A percentile compares a stretch with the other conserved stretches of the same genome.
Evolutionary conservation across 1,140 invertebrate genomes (phyloP).

Genomic region (Panulirus ornatus): DNA sequence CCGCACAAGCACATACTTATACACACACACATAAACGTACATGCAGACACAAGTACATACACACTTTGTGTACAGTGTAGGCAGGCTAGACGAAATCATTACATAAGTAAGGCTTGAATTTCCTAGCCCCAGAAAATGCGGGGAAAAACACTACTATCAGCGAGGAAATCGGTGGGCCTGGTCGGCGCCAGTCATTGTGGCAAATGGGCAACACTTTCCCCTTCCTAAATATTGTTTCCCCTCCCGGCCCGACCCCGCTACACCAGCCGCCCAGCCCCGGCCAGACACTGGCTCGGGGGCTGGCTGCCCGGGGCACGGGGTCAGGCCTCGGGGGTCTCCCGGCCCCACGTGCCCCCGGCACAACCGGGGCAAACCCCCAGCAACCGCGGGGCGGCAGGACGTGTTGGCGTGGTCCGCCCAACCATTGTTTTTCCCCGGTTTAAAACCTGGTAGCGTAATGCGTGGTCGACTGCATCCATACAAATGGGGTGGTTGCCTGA

Average conservation of each 20-base stretch:
- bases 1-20: no score
- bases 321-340: background rate
- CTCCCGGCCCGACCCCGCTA: constrained; percentile 45
- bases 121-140: constrained; percentile 55
- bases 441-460: constrained; percentile 70
- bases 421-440: constrained; percentile 70
- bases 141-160: constrained; percentile 57
- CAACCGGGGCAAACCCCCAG: background rate
- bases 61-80: no score
- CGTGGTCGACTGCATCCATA: constrained; percentile 69
- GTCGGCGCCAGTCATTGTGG: constrained; percentile 70
- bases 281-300: background rate
- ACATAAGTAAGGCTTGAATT: constrained; percentile 60
- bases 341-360: background rate
- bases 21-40: no score
- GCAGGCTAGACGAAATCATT: constrained; percentile 43
- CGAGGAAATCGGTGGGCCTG: constrained; percentile 55
- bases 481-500: constrained; percentile 71
- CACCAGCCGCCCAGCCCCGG: background rate
- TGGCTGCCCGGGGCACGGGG: background rate
- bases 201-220: constrained; percentile 66
- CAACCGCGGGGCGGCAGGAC: background rate
- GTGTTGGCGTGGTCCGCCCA: constrained; percentile 26
- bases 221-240: constrained; percentile 68
- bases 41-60: no score